Base-by-base conservation (phyloP, 2,113 vertebrate species). In the Thunnus thynnus region DNA sequence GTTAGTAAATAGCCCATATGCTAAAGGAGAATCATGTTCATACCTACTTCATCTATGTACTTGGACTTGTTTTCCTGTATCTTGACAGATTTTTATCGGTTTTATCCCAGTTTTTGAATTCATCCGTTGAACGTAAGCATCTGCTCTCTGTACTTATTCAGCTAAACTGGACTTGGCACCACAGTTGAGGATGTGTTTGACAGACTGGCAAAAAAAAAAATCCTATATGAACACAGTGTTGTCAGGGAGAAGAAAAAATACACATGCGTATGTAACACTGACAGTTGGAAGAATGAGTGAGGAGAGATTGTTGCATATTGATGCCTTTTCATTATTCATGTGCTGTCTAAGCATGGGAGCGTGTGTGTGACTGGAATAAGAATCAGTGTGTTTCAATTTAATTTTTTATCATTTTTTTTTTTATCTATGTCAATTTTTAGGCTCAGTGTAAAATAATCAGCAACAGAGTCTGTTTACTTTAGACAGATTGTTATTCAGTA, bases 271-370 rank as follows among this genome's bases (percentile, higher is more conserved):
- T 60, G 61, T 66, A 62, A 56, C 36, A 57, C 63, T 66, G 82
- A 55, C 78, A 79, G 68, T 51, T 55, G 30, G 36, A 44, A 62
- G 63, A 73, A 72, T 32, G 65, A 82, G 57, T 55, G 22, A 70
- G 41, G 55, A 77, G 18, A 65, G n/a, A 67, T 63, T 68, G 77
- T 46, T 86, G 80, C 80, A 85, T 87, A 78, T 84, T 84, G 71
- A 87, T 85, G 80, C 68, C 18, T 83, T 62, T 90, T 88, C 77
- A 91, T 90, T 85, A 92, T 91, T 80, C 79, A 89, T 85, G 84
- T 83, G 78, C 80, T 65, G 58, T 81, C 78, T 74, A 52, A 84
- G 88, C 80, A 65, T 47, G 66, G 65, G 50, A 17, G 47, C 2
- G 55, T 55, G 25, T 44, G 44, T 71, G 50, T 76, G 76, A 80